Base-by-base conservation (phyloP, 1,140 invertebrate genomes). In the Oreohelix idahoensis region DNA sequence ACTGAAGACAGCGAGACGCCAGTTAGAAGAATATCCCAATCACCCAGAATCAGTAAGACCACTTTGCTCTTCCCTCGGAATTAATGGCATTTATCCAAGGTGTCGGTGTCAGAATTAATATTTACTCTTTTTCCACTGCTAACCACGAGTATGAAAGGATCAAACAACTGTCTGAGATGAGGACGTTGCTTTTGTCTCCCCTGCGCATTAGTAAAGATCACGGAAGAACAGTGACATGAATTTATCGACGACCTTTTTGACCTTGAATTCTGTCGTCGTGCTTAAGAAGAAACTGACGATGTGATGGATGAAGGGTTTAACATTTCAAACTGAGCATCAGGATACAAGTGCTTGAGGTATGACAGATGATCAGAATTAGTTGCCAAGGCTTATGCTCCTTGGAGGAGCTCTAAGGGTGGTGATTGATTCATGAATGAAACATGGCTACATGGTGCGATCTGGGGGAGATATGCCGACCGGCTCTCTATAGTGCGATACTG, bases 331-430 rank as follows among this genome's bases (percentile, higher is more conserved):
- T 75, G n/a, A n/a, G n/a, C 58, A 39, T 70, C 53, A 53, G 36
- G 77, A 39, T 39, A 74, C 26, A n/a, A 8, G 15, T 39, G n/a
- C n/a, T 36, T 2, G 75, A 53, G 32, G 77, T 23, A 45, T n/a
- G n/a, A 79, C 26, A 53, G 77, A 36, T 20, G 77, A n/a, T 23
- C 36, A n/a, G 29, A 35, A 79, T 66, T 13, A 66, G 35, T 2
- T 29, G n/a, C 36, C 78, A 74, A 23, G 75, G 49, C 69, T 63
- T 84, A 13, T 75, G 32, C 10, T 78, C 70, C n/a, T n/a, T n/a
- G n/a, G n/a, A n/a, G n/a, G n/a, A n/a, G n/a, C n/a, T n/a, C n/a
- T n/a, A n/a, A n/a, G n/a, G n/a, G n/a, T 29, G 45, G 10, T 35
- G 53, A n/a, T 39, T 29, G 58, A 39, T 11, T 39, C 29, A 0